A percentile compares a stretch with the other conserved stretches of the same genome.
Evolutionary conservation across 2,797 vertebrate genomes (phyloP).

Genomic region (Potorous gilbertii): DNA sequence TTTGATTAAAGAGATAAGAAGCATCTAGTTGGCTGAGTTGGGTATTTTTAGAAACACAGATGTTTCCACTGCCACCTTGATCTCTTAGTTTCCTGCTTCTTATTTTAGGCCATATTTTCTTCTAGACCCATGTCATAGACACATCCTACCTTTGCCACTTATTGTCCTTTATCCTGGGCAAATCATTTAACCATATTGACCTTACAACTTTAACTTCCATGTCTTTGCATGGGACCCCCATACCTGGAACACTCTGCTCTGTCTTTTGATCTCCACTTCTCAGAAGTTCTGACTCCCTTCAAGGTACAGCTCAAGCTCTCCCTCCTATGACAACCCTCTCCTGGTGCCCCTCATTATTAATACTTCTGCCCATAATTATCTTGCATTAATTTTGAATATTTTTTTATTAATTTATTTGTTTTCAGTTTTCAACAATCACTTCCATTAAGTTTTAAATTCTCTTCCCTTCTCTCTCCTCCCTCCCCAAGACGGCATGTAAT

Average conservation of each 20-base stretch:
- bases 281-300: neutral
- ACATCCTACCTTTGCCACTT: neutral
- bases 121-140: neutral
- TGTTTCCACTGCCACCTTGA: neutral
- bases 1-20: constrained; percentile 14
- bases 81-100: neutral
- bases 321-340: neutral
- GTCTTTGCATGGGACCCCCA: neutral
- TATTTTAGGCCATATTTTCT: neutral
- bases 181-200: neutral
- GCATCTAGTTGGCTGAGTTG: neutral
- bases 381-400: constrained; percentile 20
- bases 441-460: no score
- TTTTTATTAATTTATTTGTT: neutral
- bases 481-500: no score
- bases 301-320: neutral
- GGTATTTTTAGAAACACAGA: neutral
- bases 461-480: no score
- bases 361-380: neutral
- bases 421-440: no score
- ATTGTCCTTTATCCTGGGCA: neutral
- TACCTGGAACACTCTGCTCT: neutral
- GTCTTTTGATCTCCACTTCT: neutral
- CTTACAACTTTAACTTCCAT: neutral
- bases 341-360: neutral